A percentile compares a stretch with the other conserved stretches of the same genome.
phyloP scores from a whole-genome alignment of 2,888 invertebrate genomes.

The Amiota minor region DNA sequence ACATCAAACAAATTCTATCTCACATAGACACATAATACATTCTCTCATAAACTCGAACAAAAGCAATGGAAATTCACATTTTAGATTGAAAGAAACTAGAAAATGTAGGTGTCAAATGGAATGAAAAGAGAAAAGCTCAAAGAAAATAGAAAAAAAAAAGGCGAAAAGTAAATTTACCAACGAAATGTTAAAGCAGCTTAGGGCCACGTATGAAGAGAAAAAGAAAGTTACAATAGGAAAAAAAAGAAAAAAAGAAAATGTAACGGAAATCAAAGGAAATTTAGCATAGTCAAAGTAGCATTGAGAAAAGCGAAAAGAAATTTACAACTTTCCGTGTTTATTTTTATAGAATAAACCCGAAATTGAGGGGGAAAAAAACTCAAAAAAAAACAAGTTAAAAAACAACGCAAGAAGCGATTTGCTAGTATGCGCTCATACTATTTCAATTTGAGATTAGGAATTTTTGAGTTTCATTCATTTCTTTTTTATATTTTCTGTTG shows the following conservation, averaged over 20 bases:
- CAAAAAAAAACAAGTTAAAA: no score
- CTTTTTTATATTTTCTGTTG: no score
- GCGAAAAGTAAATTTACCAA: not conserved
- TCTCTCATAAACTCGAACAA: not conserved
- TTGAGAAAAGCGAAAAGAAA: not conserved
- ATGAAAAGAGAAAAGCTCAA: not conserved
- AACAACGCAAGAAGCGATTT: no score
- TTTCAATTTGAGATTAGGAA: no score
- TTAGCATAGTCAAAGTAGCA: not conserved
- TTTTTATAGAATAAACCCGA: no score
- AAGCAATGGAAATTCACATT: not conserved
- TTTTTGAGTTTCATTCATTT: no score
- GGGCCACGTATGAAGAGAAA: not conserved
- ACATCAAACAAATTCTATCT: no score
- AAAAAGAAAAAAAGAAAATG: not conserved
- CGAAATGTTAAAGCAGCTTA: conserved; percentile 4
- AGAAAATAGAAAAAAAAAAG: not conserved
- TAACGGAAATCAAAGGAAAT: conserved; percentile 3
- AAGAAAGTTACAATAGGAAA: no score
- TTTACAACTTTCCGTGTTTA: no score
- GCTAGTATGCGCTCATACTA: no score
- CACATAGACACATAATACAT: no score
- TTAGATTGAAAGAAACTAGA: not conserved
- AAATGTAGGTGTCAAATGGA: not conserved
- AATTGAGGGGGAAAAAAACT: no score